Evolutionary conservation across 2,797 vertebrate species (phyloP).

Genomic region (Anguilla megastoma): DNA sequence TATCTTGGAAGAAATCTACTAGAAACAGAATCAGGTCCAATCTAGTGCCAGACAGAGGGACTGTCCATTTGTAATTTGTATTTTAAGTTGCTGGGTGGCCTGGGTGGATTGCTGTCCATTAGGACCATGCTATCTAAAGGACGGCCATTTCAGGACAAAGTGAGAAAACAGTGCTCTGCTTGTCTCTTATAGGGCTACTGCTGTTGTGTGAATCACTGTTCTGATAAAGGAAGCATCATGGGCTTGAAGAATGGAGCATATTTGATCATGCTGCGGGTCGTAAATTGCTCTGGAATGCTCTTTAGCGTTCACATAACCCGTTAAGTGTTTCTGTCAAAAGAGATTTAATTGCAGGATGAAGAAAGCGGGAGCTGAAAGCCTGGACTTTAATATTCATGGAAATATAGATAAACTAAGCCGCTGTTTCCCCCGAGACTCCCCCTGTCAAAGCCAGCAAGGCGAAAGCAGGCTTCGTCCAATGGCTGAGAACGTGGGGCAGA

Average conservation of each 20-base stretch:
- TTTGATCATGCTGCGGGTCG: background rate
- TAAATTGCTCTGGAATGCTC: background rate
- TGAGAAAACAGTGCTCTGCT: background rate
- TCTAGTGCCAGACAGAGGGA: too few relatives aligned
- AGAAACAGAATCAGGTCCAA: background rate
- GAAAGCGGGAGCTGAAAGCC: background rate
- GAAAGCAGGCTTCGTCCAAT: background rate
- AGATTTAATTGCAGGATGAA: background rate
- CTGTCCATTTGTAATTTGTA: too few relatives aligned
- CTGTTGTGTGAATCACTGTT: too few relatives aligned
- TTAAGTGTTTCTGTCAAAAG: background rate
- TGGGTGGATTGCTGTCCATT: too few relatives aligned
- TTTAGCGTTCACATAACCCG: background rate
- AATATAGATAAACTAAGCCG: background rate
- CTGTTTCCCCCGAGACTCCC: background rate
- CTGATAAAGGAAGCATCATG: background rate
- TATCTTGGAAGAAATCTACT: background rate
- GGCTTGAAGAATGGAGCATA: background rate
- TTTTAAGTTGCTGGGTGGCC: too few relatives aligned
- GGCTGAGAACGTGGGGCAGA: too few relatives aligned
- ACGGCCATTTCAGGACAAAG: background rate
- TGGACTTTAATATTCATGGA: constrained; percentile 1
- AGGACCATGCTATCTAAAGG: background rate
- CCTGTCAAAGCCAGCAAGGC: background rate
- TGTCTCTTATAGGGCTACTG: background rate